phyloP scores from a whole-genome alignment of 2,797 vertebrate species.

The Chrysocyon brachyurus region DNA sequence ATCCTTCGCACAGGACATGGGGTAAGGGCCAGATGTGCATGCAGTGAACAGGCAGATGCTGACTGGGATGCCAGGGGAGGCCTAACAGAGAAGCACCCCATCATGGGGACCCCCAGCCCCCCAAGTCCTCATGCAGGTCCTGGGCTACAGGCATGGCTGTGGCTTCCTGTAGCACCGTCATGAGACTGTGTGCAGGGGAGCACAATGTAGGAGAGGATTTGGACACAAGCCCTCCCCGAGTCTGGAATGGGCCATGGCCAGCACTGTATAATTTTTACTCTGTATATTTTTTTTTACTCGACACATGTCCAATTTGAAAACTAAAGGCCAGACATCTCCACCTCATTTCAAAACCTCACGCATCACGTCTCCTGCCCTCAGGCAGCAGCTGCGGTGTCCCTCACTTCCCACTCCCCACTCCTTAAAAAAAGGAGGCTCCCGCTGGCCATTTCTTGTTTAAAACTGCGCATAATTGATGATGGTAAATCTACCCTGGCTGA shows the following conservation, averaged over 20 bases:
- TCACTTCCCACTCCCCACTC: conserved; percentile 75
- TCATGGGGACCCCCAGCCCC: neutral
- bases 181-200: neutral
- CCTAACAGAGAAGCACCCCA: accelerated
- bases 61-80: accelerated
- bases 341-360: conserved; percentile 52
- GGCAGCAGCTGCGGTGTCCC: conserved; percentile 77
- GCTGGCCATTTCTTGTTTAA: conserved; percentile 86
- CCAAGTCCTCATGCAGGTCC: neutral
- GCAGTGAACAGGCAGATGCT: accelerated
- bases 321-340: conserved; percentile 70
- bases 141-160: neutral
- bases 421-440: conserved; percentile 76
- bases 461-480: conserved; percentile 86
- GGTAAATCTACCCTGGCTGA: conserved; percentile 84
- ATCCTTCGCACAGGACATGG: accelerated
- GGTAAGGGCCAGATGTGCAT: accelerated
- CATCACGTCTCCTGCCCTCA: conserved; percentile 40
- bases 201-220: accelerated
- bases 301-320: conserved; percentile 80
- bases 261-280: neutral
- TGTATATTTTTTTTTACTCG: conserved; percentile 68
- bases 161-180: neutral
- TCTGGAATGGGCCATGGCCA: neutral
- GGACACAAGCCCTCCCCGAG: neutral